Evolutionary conservation across 2,797 vertebrate genomes (phyloP).

Genomic region (Peromyscus nudipes): DNA sequence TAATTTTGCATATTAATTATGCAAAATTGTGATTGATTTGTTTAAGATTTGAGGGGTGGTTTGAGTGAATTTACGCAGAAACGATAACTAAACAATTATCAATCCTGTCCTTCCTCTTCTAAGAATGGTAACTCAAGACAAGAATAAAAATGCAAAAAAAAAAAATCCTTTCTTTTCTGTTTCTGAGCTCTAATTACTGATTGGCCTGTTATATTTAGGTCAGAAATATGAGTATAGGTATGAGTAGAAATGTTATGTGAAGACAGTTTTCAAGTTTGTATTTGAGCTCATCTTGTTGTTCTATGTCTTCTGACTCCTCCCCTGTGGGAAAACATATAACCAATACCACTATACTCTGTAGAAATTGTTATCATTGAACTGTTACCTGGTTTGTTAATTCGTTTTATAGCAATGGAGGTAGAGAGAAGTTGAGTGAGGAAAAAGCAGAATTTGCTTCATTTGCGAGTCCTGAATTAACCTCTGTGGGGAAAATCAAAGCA

Average conservation of each 20-base stretch:
- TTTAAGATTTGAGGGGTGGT: background rate
- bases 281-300: background rate
- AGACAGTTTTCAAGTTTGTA: background rate
- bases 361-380: background rate
- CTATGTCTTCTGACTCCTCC: background rate
- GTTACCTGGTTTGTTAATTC: background rate
- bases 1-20: conserved; percentile 3
- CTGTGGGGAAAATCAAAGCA: background rate
- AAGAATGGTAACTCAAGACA: background rate
- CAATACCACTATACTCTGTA: background rate
- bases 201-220: background rate
- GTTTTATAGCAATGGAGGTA: background rate
- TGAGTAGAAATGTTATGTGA: background rate
- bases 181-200: background rate
- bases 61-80: background rate
- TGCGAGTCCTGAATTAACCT: background rate
- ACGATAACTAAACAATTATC: background rate
- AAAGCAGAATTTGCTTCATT: conserved; percentile 25
- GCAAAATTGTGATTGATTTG: background rate
- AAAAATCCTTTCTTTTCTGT: background rate
- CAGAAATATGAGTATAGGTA: background rate
- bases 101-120: background rate
- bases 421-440: background rate
- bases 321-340: background rate
- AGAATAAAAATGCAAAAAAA: conserved; percentile 2